These are phyloP conservation scores for Platerodrilus igneus DNA, from an alignment of 2,888 invertebrate genomes.

Conservation along the genomic window DNA sequence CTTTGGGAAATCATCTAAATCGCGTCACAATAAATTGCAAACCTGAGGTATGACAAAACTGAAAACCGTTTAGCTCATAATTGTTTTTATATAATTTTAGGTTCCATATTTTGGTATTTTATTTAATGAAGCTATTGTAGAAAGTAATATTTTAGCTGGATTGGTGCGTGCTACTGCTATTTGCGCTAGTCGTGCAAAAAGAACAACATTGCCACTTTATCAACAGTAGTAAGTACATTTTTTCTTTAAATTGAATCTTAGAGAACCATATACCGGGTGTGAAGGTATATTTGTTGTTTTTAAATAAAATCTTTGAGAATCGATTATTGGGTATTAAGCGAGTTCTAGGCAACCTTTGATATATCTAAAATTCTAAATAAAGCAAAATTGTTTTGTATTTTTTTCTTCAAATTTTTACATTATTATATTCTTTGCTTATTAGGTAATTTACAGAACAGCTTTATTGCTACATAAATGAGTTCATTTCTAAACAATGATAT, in stretches of 20 bases:
- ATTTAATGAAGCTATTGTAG: conserved; percentile 85
- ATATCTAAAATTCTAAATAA: too few relatives aligned
- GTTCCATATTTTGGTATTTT: conserved; percentile 93
- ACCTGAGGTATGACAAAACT: conserved; percentile 62
- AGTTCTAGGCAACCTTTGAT: too few relatives aligned
- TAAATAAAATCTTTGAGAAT: neutral
- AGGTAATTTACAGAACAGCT: too few relatives aligned
- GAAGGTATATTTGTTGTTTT: neutral
- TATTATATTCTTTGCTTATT: too few relatives aligned
- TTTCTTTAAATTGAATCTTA: conserved; percentile 8
- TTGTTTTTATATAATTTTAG: conserved; percentile 41
- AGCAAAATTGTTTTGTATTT: too few relatives aligned
- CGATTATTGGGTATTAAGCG: neutral
- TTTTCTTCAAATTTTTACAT: too few relatives aligned
- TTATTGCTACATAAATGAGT: too few relatives aligned
- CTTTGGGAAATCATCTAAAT: conserved; percentile 78
- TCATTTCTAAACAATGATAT: too few relatives aligned
- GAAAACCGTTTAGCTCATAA: neutral
- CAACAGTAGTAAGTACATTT: conserved; percentile 73
- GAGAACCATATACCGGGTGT: too few relatives aligned
- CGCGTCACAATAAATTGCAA: conserved; percentile 85
- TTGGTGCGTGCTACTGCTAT: conserved; percentile 86
- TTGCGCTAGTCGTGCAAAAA: conserved; percentile 86
- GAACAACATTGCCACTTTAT: conserved; percentile 83
- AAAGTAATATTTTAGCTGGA: conserved; percentile 69